Conservation (phyloP, 2,888 invertebrate species). For the Hyalella azteca region DNA sequence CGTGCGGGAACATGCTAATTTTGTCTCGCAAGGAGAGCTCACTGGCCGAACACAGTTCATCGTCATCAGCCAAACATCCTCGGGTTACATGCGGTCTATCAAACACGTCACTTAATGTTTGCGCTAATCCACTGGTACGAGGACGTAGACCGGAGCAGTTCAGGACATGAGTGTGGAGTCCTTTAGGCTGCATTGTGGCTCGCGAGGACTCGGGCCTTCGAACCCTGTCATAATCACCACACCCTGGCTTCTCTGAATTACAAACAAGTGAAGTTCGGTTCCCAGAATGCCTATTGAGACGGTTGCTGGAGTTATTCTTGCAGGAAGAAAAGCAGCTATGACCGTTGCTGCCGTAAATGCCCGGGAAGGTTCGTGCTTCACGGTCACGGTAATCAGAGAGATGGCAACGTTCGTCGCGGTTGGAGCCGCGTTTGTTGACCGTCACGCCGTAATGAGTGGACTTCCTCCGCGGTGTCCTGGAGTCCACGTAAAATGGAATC, state of each 20-base stretch:
- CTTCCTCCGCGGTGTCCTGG: background rate
- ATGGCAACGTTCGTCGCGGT: background rate
- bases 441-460: background rate
- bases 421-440: background rate
- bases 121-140: background rate
- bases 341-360: background rate
- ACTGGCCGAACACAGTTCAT: background rate
- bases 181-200: background rate
- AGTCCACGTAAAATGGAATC: background rate
- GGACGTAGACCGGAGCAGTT: conserved; percentile 18
- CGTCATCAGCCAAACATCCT: background rate
- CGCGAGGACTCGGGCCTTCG: background rate
- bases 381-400: background rate
- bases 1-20: conserved; percentile 2
- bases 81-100: background rate
- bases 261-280: too few relatives aligned
- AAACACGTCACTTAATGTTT: background rate
- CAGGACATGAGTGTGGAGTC: conserved; percentile 19
- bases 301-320: background rate
- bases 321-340: background rate
- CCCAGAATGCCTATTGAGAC: background rate
- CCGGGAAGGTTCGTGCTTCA: too few relatives aligned
- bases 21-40: background rate
- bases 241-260: too few relatives aligned
- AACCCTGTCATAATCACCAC: background rate